phyloP scores from a whole-genome alignment of 2,113 vertebrate genomes.

The Fukomys damarensis region DNA sequence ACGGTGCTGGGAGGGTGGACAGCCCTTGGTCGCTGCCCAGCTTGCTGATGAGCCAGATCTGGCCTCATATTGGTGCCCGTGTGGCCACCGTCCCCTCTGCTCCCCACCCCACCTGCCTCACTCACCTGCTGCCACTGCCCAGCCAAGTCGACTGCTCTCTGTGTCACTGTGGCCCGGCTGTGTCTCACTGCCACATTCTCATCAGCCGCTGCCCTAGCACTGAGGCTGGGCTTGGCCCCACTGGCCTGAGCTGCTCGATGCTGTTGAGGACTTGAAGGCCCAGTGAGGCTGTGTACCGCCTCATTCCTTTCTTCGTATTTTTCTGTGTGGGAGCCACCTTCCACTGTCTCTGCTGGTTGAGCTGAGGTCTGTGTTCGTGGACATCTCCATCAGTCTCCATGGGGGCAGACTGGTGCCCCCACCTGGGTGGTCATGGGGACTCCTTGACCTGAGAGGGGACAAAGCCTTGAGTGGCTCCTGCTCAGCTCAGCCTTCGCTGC shows the following conservation, averaged over 20 bases:
- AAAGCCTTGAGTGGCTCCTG: not conserved
- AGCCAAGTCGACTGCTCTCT: not conserved
- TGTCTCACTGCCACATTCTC: not conserved
- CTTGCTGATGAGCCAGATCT: not conserved
- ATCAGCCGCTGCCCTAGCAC: fast-evolving
- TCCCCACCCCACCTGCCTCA: not conserved
- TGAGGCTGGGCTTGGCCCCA: not conserved
- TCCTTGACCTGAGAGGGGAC: not conserved
- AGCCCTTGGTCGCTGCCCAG: not conserved
- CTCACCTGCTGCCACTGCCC: not conserved
- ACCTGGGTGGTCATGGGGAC: too few species aligned
- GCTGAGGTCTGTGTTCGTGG: not conserved
- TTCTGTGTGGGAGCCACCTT: not conserved
- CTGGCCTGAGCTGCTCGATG: not conserved
- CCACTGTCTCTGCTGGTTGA: not conserved
- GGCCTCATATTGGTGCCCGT: not conserved
- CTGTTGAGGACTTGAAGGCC: not conserved
- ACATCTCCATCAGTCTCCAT: not conserved
- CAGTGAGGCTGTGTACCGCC: not conserved
- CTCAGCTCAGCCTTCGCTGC: not conserved
- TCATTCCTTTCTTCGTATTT: not conserved
- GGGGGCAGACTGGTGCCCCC: too few species aligned
- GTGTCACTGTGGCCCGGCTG: not conserved
- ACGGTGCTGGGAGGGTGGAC: not conserved
- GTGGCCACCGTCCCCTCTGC: not conserved